Evolutionary conservation across 37 sponge, comb jelly and placozoan species (phyloP), one percentile per base, ranked within the genome.

Genomic region (Petrosia ficiformis): DNA sequence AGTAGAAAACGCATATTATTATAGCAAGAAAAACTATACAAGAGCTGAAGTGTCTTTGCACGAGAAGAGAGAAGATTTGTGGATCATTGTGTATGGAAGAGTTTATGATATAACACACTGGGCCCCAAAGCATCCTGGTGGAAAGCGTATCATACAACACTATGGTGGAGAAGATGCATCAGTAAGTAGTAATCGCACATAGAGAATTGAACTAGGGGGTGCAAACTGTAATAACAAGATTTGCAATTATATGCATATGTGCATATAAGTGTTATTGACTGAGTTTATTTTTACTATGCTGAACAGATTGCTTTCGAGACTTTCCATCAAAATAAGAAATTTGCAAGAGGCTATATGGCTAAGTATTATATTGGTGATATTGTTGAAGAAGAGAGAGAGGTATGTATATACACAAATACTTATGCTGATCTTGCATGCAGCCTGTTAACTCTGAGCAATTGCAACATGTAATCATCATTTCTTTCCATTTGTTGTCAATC

Each of bases 81-180:
- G 92, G 92, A 80, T 92, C 34, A 61, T 87, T 3, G 39, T 92
- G 1, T 69, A 87, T 39, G 84, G 92, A 16, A 73, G 82, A 4
- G 92, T 92, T 28, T 92, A 87, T 79, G 70, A 92, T 76, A 81
- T 92, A 21, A 92, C 87, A 11, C 28, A 66, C 24, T 92, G 92
- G 92, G 83, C 83, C 63, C 24, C 32, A 4, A 68, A 58, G 61
- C 92, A 92, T 60, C 92, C 92, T 0, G 92, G 92, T 0, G 92
- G 92, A 0, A 70, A 65, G 4, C 59, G 71, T 63, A 39, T 92
- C 0, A 39, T 92, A 33, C 48, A 69, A 73, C 87, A 92, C 84
- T 87, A 92, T 67, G 92, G 72, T 2, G 92, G 92, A 1, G 70
- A 92, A 52, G 92, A 92, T 56, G 92, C 87, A 2, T 82, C 87